A percentile compares a stretch with the other conserved stretches of the same genome.
These are phyloP conservation scores for Zeus faber DNA, from an alignment of 2,113 vertebrate genomes.

Conservation along the genomic window DNA sequence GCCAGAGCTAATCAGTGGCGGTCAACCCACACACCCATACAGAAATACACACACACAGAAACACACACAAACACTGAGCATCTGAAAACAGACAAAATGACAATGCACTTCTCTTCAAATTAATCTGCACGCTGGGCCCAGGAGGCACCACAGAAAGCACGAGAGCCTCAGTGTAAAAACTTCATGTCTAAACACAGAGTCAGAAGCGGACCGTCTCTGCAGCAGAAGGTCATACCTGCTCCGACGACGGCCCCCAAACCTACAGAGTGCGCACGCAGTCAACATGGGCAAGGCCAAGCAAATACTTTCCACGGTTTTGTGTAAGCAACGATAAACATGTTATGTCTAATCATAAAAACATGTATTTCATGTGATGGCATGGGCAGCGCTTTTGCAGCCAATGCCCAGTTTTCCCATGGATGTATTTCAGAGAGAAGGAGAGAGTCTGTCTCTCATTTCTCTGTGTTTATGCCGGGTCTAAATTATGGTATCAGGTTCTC, in stretches of 20 bases:
- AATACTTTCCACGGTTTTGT: conserved; percentile 53
- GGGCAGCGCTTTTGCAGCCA: conserved; percentile 7
- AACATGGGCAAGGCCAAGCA: conserved; percentile 22
- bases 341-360: conserved; percentile 42
- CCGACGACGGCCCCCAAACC: conserved; percentile 21
- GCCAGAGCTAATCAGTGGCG: too few relatives aligned
- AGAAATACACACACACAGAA: too few relatives aligned
- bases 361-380: conserved; percentile 31
- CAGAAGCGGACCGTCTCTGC: too few relatives aligned
- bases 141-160: too few relatives aligned
- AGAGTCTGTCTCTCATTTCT: conserved; percentile 50
- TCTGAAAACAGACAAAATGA: too few relatives aligned
- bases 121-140: too few relatives aligned
- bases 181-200: too few relatives aligned
- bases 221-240: too few relatives aligned
- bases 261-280: conserved; percentile 17
- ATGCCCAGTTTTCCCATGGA: conserved; percentile 45
- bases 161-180: too few relatives aligned
- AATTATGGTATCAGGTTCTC: conserved; percentile 65
- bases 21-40: too few relatives aligned
- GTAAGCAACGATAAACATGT: conserved; percentile 58
- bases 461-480: conserved; percentile 61
- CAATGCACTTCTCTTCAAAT: too few relatives aligned
- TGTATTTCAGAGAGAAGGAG: conserved; percentile 36
- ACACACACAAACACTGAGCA: too few relatives aligned